Conservation (phyloP, 2,888 invertebrate species). For the Adelphocoris suturalis region DNA sequence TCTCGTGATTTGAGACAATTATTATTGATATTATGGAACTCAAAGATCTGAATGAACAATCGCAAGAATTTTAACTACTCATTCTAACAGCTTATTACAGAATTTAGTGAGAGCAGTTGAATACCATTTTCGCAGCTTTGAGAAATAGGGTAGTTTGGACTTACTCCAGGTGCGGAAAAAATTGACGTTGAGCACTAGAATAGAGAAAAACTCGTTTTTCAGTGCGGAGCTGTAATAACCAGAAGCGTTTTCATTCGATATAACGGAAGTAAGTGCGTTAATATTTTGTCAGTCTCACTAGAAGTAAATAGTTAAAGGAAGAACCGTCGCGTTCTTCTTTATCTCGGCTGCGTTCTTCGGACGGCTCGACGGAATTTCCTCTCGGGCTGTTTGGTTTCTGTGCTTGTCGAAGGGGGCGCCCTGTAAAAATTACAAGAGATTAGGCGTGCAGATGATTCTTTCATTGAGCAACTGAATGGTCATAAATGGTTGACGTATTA, state of each 20-base stretch:
- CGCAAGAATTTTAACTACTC: no score
- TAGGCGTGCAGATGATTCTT: not conserved
- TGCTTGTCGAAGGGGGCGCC: constrained; percentile 54
- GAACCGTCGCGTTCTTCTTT: constrained; percentile 29
- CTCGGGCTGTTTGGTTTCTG: constrained; percentile 41
- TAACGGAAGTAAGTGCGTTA: constrained; percentile 53
- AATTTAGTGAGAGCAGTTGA: no score
- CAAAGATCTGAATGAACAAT: no score
- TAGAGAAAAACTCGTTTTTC: not conserved
- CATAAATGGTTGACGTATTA: no score
- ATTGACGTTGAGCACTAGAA: not conserved
- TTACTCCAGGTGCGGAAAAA: not conserved
- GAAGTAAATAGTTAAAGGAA: not conserved
- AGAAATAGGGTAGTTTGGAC: no score
- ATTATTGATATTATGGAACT: no score
- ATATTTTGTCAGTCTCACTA: constrained; percentile 64
- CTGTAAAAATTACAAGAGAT: constrained; percentile 30
- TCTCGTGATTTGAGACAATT: no score
- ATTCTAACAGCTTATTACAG: no score
- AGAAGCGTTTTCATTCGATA: not conserved
- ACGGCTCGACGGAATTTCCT: constrained; percentile 61
- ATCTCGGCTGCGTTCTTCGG: constrained; percentile 67
- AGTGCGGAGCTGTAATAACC: not conserved
- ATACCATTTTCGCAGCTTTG: no score
- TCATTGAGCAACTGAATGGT: no score